phyloP scores from a whole-genome alignment of 2,113 vertebrate species.

The Phalacrocorax carbo region DNA sequence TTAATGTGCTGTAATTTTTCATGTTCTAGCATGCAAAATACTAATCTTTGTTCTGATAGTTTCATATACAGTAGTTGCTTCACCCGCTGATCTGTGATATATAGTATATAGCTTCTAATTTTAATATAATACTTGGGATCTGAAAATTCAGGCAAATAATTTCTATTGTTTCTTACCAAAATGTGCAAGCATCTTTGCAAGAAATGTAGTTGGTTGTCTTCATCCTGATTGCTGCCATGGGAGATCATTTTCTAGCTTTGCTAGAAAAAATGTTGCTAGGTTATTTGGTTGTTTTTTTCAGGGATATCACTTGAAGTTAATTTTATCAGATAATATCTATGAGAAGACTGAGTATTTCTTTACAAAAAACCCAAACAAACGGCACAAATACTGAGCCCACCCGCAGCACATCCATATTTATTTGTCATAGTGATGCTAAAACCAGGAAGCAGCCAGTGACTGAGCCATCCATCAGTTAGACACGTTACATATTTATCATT shows the following conservation, averaged over 20 bases:
- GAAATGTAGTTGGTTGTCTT: neutral
- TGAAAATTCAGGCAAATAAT: neutral
- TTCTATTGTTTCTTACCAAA: neutral
- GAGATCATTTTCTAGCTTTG: neutral
- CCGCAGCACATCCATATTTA: neutral
- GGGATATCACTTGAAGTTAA: neutral
- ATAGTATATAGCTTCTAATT: neutral
- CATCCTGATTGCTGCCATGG: neutral
- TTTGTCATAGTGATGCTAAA: neutral
- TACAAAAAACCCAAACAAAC: neutral
- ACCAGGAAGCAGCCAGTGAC: neutral
- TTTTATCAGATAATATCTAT: neutral
- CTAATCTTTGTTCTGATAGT: neutral
- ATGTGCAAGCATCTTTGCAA: neutral
- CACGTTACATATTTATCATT: neutral
- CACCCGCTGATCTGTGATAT: neutral
- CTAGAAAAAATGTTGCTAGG: neutral
- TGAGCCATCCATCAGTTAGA: conserved; percentile 25
- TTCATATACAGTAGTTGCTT: neutral
- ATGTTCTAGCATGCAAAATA: neutral
- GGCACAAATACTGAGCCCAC: neutral
- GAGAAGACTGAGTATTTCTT: neutral
- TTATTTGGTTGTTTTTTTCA: neutral
- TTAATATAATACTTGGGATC: neutral
- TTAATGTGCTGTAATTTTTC: neutral